phyloP scores from a whole-genome alignment of 2,797 vertebrate species.

The Chromobotia macracanthus region DNA sequence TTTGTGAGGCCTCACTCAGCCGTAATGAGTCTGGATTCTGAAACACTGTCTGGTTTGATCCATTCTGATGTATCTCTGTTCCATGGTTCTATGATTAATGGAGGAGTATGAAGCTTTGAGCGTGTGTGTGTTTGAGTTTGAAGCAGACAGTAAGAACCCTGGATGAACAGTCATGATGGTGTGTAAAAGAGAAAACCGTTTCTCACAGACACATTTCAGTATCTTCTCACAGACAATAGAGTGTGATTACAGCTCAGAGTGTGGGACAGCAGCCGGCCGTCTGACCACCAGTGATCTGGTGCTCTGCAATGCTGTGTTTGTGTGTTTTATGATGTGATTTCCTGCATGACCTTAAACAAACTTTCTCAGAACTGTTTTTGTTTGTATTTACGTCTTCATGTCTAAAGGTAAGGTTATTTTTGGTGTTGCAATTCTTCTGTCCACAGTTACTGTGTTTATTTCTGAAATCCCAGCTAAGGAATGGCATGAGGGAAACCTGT shows the following conservation, averaged over 20 bases:
- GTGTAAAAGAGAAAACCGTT: constrained; percentile 1
- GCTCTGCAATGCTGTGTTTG: constrained; percentile 57
- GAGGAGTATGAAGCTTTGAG: no score
- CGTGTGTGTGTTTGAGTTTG: constrained; percentile 60
- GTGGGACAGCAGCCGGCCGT: constrained; percentile 53
- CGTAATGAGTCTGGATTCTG: background rate
- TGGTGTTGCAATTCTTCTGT: background rate
- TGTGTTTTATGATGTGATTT: background rate
- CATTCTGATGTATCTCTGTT: constrained; percentile 66
- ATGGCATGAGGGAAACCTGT: no score
- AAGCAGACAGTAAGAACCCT: background rate
- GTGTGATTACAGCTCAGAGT: constrained; percentile 68
- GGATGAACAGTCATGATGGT: constrained; percentile 10
- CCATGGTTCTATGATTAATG: no score
- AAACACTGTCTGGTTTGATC: constrained; percentile 51
- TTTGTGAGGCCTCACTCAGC: background rate
- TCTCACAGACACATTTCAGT: constrained; percentile 66
- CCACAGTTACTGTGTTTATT: background rate
- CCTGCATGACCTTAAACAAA: background rate
- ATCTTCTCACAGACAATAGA: constrained; percentile 68
- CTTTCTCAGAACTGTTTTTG: background rate
- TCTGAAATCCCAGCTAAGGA: background rate
- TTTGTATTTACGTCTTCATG: background rate
- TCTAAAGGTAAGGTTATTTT: background rate
- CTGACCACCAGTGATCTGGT: constrained; percentile 55